A percentile compares a stretch with the other conserved stretches of the same genome.
Evolutionary conservation across 1,140 invertebrate species (phyloP).

Genomic region (Mya arenaria): DNA sequence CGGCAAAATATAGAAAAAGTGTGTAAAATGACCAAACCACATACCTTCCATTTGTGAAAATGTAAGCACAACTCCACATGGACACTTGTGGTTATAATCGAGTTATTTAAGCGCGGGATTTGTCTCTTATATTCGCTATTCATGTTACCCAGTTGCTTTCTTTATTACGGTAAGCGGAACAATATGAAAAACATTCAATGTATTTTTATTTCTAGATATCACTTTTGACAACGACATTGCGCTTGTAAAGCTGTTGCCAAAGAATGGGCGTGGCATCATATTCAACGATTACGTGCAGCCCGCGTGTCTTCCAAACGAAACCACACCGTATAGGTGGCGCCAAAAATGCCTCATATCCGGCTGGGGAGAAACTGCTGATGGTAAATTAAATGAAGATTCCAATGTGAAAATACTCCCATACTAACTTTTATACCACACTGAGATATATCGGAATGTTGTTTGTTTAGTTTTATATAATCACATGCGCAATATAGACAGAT

Average conservation of each 20-base stretch:
- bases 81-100: no score
- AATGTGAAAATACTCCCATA: no score
- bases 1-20: no score
- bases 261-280: conserved; percentile 84
- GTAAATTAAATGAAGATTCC: no score
- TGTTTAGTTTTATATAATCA: no score
- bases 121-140: neutral
- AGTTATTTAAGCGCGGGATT: no score
- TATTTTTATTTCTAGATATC: no score
- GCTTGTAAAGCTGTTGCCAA: conserved; percentile 85
- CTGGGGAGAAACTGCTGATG: conserved; percentile 86
- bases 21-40: no score
- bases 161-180: neutral
- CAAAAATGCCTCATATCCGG: conserved; percentile 90
- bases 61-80: no score
- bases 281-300: conserved; percentile 88
- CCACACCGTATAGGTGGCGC: conserved; percentile 83
- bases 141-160: neutral
- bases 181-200: neutral
- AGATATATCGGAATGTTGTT: no score
- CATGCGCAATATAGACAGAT: no score
- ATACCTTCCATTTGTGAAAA: no score
- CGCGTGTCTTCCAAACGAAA: conserved; percentile 86
- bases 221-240: conserved; percentile 88
- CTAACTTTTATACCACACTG: neutral